Evolutionary conservation across 2,888 invertebrate species (phyloP), one percentile per base, ranked within the genome.

Genomic region (Panzeria rudis): DNA sequence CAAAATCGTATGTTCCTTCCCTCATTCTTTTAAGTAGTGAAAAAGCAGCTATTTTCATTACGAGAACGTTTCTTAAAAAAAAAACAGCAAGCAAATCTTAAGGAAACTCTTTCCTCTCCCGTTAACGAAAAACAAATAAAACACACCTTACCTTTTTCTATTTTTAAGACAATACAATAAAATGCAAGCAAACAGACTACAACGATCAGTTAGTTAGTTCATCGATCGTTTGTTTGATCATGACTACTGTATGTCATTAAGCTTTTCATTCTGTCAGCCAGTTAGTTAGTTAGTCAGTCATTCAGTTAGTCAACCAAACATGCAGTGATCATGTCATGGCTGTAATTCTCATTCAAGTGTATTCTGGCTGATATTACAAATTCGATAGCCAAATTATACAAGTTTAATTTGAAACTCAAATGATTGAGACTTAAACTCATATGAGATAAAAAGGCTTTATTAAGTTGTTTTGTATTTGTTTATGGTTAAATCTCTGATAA

Each of bases 281-380:
- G 32, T 61, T 3, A 73, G 35, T 2, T 8, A 59, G 54, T 59
- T 17, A 68, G 13, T 17, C 44, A 59, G 68, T 13, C 64, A 61
- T 17, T 54, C 15, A 50, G 59, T 47, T 52, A 61, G 52, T 23
- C n/a, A 71, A 29, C 5, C 38, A 38, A 69, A 41, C 52, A 61
- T 50, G 20, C 52, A 56, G 56, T 79, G 85, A 82, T 73, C 85
- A 79, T 85, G 82, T 75, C 85, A 82, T 78, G 82, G 73, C 29
- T 81, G 75, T 35, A 41, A 64, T 82, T 64, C 56, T 56, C 64
- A 77, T 83, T 76, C 76, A 77, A 76, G 47, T 77, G 64, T 77
- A 71, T 77, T 75, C 32, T 59, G 66, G 35, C 41, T 80, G 82
- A 83, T 83, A 38, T 50, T n/a, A 44, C 23, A 35, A 62, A 64